Percentiles rank a stretch among this genome's conserved stretches.
Conservation (phyloP, 2,888 invertebrate species). For the Disparrhopalites patrizii region DNA sequence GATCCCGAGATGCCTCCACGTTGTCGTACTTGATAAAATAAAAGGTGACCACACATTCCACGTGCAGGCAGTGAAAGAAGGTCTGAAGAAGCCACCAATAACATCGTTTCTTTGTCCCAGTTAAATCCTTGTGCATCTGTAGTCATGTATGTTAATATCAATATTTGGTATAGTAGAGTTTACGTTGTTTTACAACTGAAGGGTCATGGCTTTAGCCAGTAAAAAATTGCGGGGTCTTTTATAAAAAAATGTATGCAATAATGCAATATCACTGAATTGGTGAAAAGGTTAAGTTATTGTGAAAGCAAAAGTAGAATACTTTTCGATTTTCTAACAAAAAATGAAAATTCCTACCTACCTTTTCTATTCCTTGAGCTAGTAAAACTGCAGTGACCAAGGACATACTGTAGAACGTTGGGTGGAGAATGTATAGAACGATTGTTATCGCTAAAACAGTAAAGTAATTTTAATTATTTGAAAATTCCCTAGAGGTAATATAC, state of each 20-base stretch:
- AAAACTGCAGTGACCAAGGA: background rate
- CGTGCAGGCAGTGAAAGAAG: constrained; percentile 9
- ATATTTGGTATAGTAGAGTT: too few species aligned
- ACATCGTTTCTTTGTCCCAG: background rate
- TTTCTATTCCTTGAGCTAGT: constrained; percentile 8
- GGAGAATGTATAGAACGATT: constrained; percentile 3
- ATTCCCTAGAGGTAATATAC: too few species aligned
- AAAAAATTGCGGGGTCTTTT: too few species aligned
- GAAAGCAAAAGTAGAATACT: too few species aligned
- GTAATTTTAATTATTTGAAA: background rate
- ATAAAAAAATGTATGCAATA: background rate
- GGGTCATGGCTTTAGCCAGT: too few species aligned
- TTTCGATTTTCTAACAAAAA: too few species aligned
- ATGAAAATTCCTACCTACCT: constrained; percentile 2
- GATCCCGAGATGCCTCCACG: background rate
- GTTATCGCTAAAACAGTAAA: background rate
- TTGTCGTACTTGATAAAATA: background rate
- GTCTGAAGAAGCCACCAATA: constrained; percentile 14
- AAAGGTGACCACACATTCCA: constrained; percentile 3
- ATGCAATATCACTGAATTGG: background rate
- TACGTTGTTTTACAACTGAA: too few species aligned
- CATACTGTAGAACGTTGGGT: constrained; percentile 14
- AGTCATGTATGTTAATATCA: background rate
- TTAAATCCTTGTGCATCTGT: too few species aligned
- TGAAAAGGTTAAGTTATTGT: too few species aligned